phyloP scores from a whole-genome alignment of 2,113 vertebrate species.

The Herpetotheres cachinnans region DNA sequence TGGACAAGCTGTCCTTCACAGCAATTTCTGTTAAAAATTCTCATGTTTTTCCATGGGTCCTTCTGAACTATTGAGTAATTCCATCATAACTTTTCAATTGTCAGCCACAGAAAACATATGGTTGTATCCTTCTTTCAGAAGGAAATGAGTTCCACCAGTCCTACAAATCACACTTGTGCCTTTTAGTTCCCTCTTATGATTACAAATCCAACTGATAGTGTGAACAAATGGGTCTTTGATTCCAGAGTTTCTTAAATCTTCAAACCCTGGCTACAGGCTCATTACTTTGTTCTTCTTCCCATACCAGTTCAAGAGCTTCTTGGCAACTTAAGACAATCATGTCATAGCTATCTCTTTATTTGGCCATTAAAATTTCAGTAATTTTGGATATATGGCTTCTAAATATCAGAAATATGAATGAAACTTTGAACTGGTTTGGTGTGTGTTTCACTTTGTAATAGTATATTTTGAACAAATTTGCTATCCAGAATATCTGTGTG shows the following conservation, averaged over 20 bases:
- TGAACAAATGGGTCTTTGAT: neutral
- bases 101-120: neutral
- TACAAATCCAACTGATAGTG: neutral
- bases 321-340: neutral
- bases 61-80: neutral
- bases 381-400: neutral
- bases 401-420: neutral
- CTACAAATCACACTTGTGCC: neutral
- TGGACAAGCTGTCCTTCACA: neutral
- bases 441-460: neutral
- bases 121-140: neutral
- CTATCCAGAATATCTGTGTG: neutral
- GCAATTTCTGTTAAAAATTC: neutral
- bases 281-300: neutral
- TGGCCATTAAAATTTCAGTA: neutral
- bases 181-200: neutral
- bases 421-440: neutral
- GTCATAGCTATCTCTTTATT: neutral
- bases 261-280: neutral
- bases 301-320: neutral
- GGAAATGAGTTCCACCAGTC: neutral
- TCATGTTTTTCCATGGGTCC: neutral
- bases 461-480: neutral
- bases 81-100: neutral
- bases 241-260: neutral